A percentile compares a stretch with the other conserved stretches of the same genome.
Conservation (phyloP, 2,113 vertebrate species). For the Poecile atricapillus region DNA sequence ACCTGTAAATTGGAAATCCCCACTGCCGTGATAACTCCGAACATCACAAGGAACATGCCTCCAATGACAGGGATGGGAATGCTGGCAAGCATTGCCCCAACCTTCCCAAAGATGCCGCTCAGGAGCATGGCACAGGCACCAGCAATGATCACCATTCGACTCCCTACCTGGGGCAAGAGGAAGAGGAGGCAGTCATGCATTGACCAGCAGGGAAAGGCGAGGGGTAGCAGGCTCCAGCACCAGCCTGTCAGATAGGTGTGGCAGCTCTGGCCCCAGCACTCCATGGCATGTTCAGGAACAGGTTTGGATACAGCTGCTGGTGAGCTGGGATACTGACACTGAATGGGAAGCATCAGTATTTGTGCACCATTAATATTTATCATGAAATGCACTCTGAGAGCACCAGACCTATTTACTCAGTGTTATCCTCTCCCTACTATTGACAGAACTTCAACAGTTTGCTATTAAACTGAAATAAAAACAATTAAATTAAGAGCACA, state of each 20-base stretch:
- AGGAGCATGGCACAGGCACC: conserved; percentile 84
- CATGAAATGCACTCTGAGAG: neutral
- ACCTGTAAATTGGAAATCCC: conserved; percentile 95
- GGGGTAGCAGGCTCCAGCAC: accelerated
- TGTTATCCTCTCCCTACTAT: neutral
- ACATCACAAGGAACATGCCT: conserved; percentile 96
- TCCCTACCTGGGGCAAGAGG: conserved; percentile 84
- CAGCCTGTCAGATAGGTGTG: neutral
- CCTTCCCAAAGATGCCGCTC: conserved; percentile 88
- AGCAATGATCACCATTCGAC: conserved; percentile 85
- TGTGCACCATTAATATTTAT: neutral
- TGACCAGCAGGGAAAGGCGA: accelerated
- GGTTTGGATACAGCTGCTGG: neutral
- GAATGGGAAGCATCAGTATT: neutral
- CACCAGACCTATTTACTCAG: neutral
- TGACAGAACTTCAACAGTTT: neutral
- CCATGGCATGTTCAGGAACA: neutral
- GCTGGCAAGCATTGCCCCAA: conserved; percentile 87
- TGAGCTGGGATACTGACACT: neutral
- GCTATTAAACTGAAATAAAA: neutral
- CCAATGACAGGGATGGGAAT: conserved; percentile 90
- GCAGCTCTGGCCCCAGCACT: neutral
- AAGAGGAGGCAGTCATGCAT: neutral
- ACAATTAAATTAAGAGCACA: neutral
- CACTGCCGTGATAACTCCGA: conserved; percentile 87